Evolutionary conservation across 2,113 vertebrate species (phyloP).

Genomic region (Pao palembangensis): DNA sequence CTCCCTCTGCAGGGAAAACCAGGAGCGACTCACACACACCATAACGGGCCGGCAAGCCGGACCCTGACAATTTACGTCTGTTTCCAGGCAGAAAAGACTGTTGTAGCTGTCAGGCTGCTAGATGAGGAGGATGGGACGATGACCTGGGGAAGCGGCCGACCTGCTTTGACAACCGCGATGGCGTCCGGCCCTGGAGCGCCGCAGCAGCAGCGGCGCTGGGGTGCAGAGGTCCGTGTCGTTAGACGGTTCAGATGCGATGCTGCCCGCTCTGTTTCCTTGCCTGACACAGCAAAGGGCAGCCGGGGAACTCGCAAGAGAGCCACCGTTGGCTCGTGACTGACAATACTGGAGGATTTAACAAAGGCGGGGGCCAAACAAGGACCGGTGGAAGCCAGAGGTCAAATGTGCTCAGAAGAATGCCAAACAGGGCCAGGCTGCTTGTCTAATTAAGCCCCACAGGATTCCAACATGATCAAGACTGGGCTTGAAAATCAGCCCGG

Average conservation of each 20-base stretch:
- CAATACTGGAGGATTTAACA: slow-evolving; percentile 36
- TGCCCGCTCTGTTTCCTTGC: slow-evolving; percentile 36
- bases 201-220: slow-evolving; percentile 5
- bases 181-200: slow-evolving; percentile 6
- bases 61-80: no score
- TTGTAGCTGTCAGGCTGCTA: slow-evolving; percentile 33
- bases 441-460: slow-evolving; percentile 38
- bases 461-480: slow-evolving; percentile 13
- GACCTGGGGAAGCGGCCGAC: slow-evolving; percentile 27
- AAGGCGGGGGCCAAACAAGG: slow-evolving; percentile 26
- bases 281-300: slow-evolving; percentile 43
- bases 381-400: slow-evolving; percentile 22
- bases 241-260: slow-evolving; percentile 42
- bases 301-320: slow-evolving; percentile 18
- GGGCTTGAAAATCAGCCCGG: slow-evolving; percentile 12
- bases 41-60: no score
- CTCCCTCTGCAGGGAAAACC: no score
- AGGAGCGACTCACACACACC: no score
- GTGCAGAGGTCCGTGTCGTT: slow-evolving; percentile 47
- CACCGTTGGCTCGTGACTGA: slow-evolving; percentile 42
- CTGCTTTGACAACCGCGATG: slow-evolving; percentile 8
- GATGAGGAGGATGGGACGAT: slow-evolving; percentile 33
- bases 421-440: slow-evolving; percentile 22
- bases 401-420: slow-evolving; percentile 30
- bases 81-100: no score